Evolutionary conservation across 2,113 vertebrate species (phyloP), one percentile per base, ranked within the genome.

Genomic region (Ptychochromis oligacanthus): DNA sequence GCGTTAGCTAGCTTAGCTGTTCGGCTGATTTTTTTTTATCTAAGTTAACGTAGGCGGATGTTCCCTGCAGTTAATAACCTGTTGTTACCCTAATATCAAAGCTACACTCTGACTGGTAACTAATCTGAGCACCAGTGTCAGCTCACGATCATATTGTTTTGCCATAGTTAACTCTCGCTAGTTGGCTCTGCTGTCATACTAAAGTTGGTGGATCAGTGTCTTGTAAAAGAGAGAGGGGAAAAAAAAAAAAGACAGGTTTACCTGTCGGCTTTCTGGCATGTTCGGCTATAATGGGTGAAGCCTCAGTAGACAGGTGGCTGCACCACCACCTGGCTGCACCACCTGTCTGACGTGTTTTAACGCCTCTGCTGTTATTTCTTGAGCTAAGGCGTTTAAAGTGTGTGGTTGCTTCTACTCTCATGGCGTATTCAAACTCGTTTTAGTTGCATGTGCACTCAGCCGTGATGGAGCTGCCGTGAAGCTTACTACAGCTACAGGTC

Each of bases 401-500:
- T 14, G 6, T 52, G 20, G 6, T n/a, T 72, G 26, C 15, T 72
- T 28, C 13, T 46, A n/a, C n/a, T n/a, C n/a, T n/a, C 46, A 31
- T 31, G 28, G 28, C 28, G 28, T 24, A 7, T 38, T n/a, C 4
- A 28, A 34, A 75, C n/a, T 15, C 4, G 36, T 38, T 56, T 61
- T 43, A 4, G 10, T 81, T 46, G 14, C 15, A 17, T 49, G 9
- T 61, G 20, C 38, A 11, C 20, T 43, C 14, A 14, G 38, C 20
- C 6, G 56, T 49, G 54, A 46, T 72, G 72, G 72, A 65, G 67
- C 65, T 67, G 61, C 36, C 17, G 12, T 26, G 54, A 83, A 85
- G 86, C 60, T 89, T 87, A 84, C 79, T 38, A 13, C 62, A 76
- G 84, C 88, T 60, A 4, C 84, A 75, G 78, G 83, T 95, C 94